Evolutionary conservation across 2,797 vertebrate species (phyloP), one percentile per base, ranked within the genome.

Genomic region (Parotocinclus haroldoi): DNA sequence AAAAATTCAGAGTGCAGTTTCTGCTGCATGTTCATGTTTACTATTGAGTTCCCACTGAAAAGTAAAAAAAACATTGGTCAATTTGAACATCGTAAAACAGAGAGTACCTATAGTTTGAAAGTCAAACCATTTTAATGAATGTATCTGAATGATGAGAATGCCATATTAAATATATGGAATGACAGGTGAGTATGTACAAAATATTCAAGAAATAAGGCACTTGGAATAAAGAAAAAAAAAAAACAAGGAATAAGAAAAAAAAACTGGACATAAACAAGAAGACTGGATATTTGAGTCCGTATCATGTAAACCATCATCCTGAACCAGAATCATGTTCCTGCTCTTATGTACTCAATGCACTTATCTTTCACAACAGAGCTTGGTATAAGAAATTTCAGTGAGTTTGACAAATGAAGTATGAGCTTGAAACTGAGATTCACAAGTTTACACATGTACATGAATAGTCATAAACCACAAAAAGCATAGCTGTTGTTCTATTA

Each of bases 171-270:
- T 49, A 6, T 14, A 39, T 27, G 46, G n/a, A 13, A 27, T 13
- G 3, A 27, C 10, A 14, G 42, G 17, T 1, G 0, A 38, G 48
- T 16, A 46, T 13, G 51, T 10, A 27, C 36, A 27, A 27, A 27
- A 36, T 42, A 19, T 16, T 63, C 3, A 46, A 58, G 60, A 69
- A 58, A 55, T 51, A 63, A 72, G 56, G 59, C 75, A 40, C 58
- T 73, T 71, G 58, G 6, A 48, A 52, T 16, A 1, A 1, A 11
- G n/a, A 44, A 64, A 37, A 62, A 44, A 39, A 27, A 11, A 65
- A 60, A 61, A 65, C 0, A 48, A 27, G 37, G 53, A 7, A 10
- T 9, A 2, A 14, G 40, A 9, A 54, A 46, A 7, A 50, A 3
- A 57, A 16, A 17, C 11, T 13, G 3, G 49, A 38, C 40, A 36